Evolutionary conservation across 2,888 invertebrate species (phyloP).

Genomic region (Aspidiotus rigidus): DNA sequence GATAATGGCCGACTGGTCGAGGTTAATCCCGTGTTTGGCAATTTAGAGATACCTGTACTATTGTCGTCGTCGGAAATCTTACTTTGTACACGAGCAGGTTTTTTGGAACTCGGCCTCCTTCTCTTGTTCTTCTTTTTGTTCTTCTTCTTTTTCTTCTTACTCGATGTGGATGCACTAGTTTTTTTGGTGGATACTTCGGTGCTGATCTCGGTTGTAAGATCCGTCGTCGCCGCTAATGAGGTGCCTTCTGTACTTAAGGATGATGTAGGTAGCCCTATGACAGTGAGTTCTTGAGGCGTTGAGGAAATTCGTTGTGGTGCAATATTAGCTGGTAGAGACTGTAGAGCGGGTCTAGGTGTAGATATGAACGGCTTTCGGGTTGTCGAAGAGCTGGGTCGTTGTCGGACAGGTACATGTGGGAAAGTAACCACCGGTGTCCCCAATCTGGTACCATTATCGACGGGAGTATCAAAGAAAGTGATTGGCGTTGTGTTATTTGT

Average conservation of each 20-base stretch:
- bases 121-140: conserved; percentile 43
- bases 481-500: conserved; percentile 37
- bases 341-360: conserved; percentile 26
- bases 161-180: conserved; percentile 36
- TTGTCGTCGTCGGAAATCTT: conserved; percentile 43
- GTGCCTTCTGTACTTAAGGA: conserved; percentile 26
- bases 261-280: conserved; percentile 30
- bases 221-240: conserved; percentile 35
- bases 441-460: conserved; percentile 37
- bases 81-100: conserved; percentile 44
- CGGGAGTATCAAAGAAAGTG: conserved; percentile 40
- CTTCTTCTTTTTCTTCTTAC: conserved; percentile 41
- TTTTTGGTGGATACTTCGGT: conserved; percentile 41
- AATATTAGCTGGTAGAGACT: conserved; percentile 14
- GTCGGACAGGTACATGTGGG: conserved; percentile 36
- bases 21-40: conserved; percentile 44
- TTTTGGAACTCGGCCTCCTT: conserved; percentile 43
- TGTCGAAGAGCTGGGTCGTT: conserved; percentile 33
- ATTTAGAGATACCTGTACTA: conserved; percentile 40
- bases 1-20: conserved; percentile 52
- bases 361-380: conserved; percentile 36
- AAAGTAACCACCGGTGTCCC: conserved; percentile 37
- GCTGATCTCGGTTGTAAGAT: conserved; percentile 31
- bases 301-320: conserved; percentile 15
- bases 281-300: conserved; percentile 14